Conservation (phyloP, 1,140 invertebrate genomes). For the Steinernema khuongi region DNA sequence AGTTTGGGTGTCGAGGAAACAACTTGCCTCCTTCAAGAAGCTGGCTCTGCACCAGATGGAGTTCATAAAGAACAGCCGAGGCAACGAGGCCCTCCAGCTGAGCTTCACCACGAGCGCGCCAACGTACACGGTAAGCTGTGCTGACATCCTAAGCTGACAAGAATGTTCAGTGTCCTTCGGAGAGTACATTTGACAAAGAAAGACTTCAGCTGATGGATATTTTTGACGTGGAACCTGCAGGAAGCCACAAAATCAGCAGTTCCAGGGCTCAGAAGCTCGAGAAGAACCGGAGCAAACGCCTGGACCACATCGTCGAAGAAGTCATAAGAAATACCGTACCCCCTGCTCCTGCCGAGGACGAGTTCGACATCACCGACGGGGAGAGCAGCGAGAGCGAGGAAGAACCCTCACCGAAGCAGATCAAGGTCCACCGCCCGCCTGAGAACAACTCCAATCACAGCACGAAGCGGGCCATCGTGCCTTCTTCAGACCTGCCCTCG, state of each 20-base stretch:
- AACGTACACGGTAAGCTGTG: not conserved
- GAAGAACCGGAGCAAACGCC: not conserved
- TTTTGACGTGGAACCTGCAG: not conserved
- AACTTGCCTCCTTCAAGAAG: not conserved
- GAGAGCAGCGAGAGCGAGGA: not conserved
- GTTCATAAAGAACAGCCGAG: not conserved
- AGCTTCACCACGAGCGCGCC: not conserved
- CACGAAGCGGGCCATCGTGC: too few species aligned
- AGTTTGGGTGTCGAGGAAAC: not conserved
- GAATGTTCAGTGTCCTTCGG: not conserved
- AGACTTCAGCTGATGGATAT: not conserved
- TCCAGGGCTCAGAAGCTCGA: not conserved
- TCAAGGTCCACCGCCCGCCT: not conserved
- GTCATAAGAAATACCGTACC: not conserved
- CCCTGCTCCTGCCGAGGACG: not conserved
- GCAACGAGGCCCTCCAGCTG: not conserved
- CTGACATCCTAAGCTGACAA: not conserved
- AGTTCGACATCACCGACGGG: not conserved
- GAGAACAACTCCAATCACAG: not conserved
- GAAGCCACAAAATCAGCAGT: not conserved
- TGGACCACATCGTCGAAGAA: not conserved
- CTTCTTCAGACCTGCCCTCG: too few species aligned
- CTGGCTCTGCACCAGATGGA: not conserved
- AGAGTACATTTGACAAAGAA: too few species aligned
- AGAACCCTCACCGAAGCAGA: not conserved